These are phyloP conservation scores for Anguilla marmorata DNA, from an alignment of 2,797 vertebrate species.

Conservation along the genomic window DNA sequence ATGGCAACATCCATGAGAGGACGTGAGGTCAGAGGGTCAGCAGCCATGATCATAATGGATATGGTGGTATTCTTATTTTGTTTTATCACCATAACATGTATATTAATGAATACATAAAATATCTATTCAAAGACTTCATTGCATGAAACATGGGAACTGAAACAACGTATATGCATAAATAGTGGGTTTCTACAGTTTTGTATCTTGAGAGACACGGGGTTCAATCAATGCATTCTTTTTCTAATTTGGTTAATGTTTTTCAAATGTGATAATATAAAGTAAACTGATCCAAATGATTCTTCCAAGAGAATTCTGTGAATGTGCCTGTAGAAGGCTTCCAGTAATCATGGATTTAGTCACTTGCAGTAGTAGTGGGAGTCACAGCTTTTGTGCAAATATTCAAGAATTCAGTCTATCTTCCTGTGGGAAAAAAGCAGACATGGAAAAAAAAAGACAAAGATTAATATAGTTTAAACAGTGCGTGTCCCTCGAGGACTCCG, in stretches of 20 bases:
- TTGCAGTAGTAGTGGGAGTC: background rate
- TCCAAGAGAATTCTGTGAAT: background rate
- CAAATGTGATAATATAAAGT: background rate
- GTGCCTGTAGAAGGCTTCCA: background rate
- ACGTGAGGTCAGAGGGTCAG: too few species aligned
- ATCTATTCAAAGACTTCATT: background rate
- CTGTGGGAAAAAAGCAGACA: background rate
- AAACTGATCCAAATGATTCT: background rate
- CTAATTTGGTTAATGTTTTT: background rate
- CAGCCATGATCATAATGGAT: too few species aligned
- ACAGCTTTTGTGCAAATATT: background rate
- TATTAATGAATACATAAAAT: background rate
- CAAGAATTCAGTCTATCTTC: background rate
- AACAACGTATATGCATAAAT: background rate
- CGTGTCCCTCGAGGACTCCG: background rate
- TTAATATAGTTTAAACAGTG: constrained; percentile 13
- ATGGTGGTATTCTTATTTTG: background rate
- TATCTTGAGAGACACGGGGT: background rate
- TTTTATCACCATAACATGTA: background rate
- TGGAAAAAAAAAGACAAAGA: background rate
- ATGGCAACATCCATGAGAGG: too few species aligned
- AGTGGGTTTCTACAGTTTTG: background rate
- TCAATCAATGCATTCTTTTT: background rate
- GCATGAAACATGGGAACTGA: background rate
- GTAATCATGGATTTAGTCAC: background rate